These are phyloP conservation scores for Thalassophryne amazonica DNA, from an alignment of 2,797 vertebrate genomes.

Conservation along the genomic window DNA sequence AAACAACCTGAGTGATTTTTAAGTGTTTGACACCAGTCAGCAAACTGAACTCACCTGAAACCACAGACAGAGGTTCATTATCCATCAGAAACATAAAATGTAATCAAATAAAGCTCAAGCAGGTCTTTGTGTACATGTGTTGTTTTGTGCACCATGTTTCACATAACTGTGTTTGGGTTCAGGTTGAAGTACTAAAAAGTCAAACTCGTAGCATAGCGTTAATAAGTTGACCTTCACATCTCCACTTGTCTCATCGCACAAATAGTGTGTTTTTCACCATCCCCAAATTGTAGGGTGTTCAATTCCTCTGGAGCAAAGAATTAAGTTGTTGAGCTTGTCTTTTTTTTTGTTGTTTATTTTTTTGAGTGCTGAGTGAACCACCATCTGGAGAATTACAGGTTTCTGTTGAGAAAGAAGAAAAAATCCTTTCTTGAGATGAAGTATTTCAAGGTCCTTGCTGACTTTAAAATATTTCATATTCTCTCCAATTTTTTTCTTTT, in stretches of 20 bases:
- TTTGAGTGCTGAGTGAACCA: too few relatives aligned
- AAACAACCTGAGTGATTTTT: too few relatives aligned
- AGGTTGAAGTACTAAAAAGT: conserved; percentile 51
- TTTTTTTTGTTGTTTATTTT: too few relatives aligned
- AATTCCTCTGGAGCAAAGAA: not conserved
- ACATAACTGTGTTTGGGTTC: conserved; percentile 29
- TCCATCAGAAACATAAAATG: too few relatives aligned
- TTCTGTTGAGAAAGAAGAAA: not conserved
- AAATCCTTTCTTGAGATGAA: conserved; percentile 13
- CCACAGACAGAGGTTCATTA: too few relatives aligned
- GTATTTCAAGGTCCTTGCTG: not conserved
- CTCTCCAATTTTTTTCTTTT: not conserved
- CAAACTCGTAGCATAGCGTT: conserved; percentile 23
- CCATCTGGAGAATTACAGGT: not conserved
- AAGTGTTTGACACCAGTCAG: too few relatives aligned
- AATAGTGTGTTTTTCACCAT: not conserved
- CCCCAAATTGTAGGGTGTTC: not conserved
- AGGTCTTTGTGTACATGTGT: conserved; percentile 25
- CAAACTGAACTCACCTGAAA: too few relatives aligned
- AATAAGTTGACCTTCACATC: conserved; percentile 28
- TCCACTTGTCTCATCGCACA: not conserved
- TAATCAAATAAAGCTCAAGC: conserved; percentile 21
- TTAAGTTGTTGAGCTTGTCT: not conserved
- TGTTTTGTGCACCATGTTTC: conserved; percentile 44
- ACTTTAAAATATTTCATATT: too few relatives aligned